Percentiles rank a stretch among this genome's conserved stretches.
Evolutionary conservation across 2,888 invertebrate genomes (phyloP).

Genomic region (Proisotoma minuta): DNA sequence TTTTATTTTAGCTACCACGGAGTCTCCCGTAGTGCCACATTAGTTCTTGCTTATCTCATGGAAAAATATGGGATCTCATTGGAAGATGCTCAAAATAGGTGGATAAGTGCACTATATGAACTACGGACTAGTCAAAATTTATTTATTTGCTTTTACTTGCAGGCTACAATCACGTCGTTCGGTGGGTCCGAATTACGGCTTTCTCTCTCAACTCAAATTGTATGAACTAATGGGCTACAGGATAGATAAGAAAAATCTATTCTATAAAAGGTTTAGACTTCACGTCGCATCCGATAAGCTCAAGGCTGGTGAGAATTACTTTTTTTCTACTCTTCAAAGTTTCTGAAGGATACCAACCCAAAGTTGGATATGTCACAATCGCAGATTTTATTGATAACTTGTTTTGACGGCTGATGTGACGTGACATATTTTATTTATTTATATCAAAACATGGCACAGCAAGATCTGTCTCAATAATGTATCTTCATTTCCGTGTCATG

Average conservation of each 20-base stretch:
- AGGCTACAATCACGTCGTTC: constrained; percentile 38
- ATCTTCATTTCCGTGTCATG: too few relatives aligned
- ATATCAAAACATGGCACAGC: too few relatives aligned
- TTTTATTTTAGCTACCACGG: constrained; percentile 71
- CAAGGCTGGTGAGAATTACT: constrained; percentile 62
- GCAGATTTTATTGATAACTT: too few relatives aligned
- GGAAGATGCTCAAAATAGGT: constrained; percentile 63
- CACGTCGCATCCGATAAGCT: constrained; percentile 76
- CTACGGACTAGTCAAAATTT: not conserved
- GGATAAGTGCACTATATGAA: constrained; percentile 4
- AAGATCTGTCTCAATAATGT: too few relatives aligned
- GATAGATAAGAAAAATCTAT: constrained; percentile 64
- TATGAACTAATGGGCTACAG: constrained; percentile 72
- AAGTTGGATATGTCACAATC: too few relatives aligned
- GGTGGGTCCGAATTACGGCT: constrained; percentile 73
- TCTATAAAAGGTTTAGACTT: constrained; percentile 63
- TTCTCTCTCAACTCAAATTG: constrained; percentile 70
- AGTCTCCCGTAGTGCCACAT: constrained; percentile 80
- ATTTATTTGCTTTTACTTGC: constrained; percentile 7
- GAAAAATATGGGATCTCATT: constrained; percentile 70
- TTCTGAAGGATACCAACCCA: too few relatives aligned
- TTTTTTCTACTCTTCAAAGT: too few relatives aligned
- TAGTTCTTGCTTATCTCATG: constrained; percentile 84
- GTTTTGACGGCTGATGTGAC: too few relatives aligned
- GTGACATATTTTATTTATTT: too few relatives aligned